Evolutionary conservation across 2,797 vertebrate genomes (phyloP), one percentile per base, ranked within the genome.

Genomic region (Gymnothorax javanicus): DNA sequence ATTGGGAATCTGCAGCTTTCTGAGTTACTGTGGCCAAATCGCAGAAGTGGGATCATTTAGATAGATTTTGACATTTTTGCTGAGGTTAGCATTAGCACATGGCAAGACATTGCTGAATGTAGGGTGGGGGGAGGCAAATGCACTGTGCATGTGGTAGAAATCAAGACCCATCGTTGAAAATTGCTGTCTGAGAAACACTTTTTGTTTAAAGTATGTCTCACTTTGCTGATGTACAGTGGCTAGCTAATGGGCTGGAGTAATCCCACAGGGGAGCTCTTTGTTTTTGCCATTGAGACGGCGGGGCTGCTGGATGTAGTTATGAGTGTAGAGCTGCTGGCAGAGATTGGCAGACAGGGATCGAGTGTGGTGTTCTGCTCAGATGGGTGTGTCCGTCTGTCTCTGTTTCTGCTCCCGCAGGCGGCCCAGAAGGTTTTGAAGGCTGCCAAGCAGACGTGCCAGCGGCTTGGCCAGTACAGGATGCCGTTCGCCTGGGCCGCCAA

Each of bases 401-500:
- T 54, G 15, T 73, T 11, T 83, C 8, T 58, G 20, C 52, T 73
- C 20, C 60, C 56, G 17, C 93, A 99, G 98, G 97, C 96, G 0
- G 97, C 97, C 85, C 98, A 98, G 96, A 99, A 99, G 91, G 98
- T 99, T 12, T 96, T 99, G 59, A 99, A 98, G 94, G 94, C 96
- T 89, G 98, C 98, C 88, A 99, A 97, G 93, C 97, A 98, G 95
- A 97, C 97, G 6, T 99, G 98, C 91, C 97, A 97, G 86, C 96
- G 97, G 59, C 94, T 99, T 89, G 97, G 97, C 84, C 97, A 97
- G 88, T 99, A 99, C 95, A 94, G 97, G 93, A 99, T 99, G 98
- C 98, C 98, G 0, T 99, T 99, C 0, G 98, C 97, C 88, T 99
- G 98, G 98, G 97, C 98, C 71, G 97, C 97, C 94, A 99, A 98